Base-by-base conservation (phyloP, 2,797 vertebrate species). In the Chloroceryle inda region DNA sequence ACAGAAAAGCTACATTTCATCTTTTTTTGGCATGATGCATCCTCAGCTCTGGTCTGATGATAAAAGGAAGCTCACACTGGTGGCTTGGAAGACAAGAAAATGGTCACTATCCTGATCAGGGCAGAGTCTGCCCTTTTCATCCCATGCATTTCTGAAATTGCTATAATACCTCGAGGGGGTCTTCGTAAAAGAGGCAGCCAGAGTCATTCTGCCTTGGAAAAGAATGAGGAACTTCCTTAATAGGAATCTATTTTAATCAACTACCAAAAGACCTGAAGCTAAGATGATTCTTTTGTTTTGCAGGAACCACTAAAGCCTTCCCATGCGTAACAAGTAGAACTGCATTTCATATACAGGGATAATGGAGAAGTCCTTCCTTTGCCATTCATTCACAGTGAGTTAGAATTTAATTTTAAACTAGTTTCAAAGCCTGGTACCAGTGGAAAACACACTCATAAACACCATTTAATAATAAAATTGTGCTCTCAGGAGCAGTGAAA, bases 131-230 rank as follows among this genome's bases (percentile, higher is more conserved):
- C 33, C 37, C 11, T 38, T 61, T n/a, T 9, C 21, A 19, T 63
- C 8, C 22, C 23, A 47, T 1, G 9, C 23, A 68, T 29, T 72
- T 61, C 44, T 29, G 33, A 18, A 80, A 69, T 1, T 68, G n/a
- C 8, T 33, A 44, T 5, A 27, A 19, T 31, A 20, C 22, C 74
- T 62, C 0, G 0, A 68, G 40, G 11, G 18, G 11, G 4, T 37
- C 38, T 44, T 18, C 21, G 31, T 21, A 38, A 67, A 63, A 53
- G 19, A 76, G 24, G 27, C 50, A 49, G 16, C 22, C 53, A 3
- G 13, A 50, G 9, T 17, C 14, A 55, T 63, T 81, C 29, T 81
- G 37, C 18, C 13, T n/a, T 35, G n/a, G 53, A 77, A 58, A 68
- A 84, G 19, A 66, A 58, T 21, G 6, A 72, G 26, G 35, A 74